phyloP scores from a whole-genome alignment of 2,113 vertebrate genomes.

The Tachuris rubrigastra region DNA sequence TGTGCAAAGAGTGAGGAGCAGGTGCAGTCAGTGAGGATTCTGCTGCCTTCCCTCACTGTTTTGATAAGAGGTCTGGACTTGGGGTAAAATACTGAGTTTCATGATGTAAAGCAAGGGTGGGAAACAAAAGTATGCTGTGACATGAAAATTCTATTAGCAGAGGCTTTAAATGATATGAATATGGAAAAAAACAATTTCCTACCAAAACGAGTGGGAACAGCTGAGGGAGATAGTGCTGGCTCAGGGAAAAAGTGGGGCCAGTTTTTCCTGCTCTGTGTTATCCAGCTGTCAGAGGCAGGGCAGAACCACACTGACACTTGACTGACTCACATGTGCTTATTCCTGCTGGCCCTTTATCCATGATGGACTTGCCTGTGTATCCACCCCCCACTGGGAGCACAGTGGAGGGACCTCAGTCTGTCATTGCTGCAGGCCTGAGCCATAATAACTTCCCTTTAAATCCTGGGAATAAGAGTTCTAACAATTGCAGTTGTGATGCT shows the following conservation, averaged over 20 bases:
- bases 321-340: background rate
- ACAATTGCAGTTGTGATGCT: background rate
- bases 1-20: background rate
- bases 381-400: background rate
- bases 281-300: background rate
- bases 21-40: fast-evolving
- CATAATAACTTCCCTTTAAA: background rate
- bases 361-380: background rate
- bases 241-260: background rate
- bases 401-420: background rate
- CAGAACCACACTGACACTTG: background rate
- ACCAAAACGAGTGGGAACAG: background rate
- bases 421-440: background rate
- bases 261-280: constrained; percentile 18
- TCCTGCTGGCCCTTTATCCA: background rate
- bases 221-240: background rate
- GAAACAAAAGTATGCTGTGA: background rate
- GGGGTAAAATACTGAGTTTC: background rate
- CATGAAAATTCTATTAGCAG: background rate
- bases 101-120: background rate
- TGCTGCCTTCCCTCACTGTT: background rate
- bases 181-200: background rate
- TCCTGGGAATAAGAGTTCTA: background rate
- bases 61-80: background rate
- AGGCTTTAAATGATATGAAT: background rate